Evolutionary conservation across 2,888 invertebrate species (phyloP), one percentile per base, ranked within the genome.

Genomic region (Diplolepis rosae): DNA sequence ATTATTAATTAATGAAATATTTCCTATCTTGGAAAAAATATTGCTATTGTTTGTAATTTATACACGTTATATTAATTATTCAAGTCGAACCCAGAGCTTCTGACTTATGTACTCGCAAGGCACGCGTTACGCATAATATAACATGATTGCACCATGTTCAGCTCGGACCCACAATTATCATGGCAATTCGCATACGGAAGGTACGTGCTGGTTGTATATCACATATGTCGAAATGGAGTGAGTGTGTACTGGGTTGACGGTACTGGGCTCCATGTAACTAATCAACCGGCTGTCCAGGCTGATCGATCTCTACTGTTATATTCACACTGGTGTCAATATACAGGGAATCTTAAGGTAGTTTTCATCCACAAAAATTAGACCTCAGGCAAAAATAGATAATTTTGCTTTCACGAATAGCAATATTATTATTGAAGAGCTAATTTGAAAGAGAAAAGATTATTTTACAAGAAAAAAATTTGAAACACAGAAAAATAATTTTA

Each of bases 111-210:
- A 61, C 39, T 39, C 54, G 32, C 32, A 32, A 42, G 72, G 75
- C 77, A 78, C 76, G 80, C 81, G 80, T 84, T 78, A 80, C 82
- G 83, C 83, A 85, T 85, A 84, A 85, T 85, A 77, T 80, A 83
- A 85, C 85, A 85, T 84, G 85, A 85, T 84, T 84, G 84, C 79
- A 69, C 68, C 82, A 78, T 85, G 85, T 84, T 83, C 78, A 45
- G 75, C 74, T 77, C 77, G 78, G 81, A 83, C 83, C 81, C 80
- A 79, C 77, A 81, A 84, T 85, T 83, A 84, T 78, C 79, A 75
- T 76, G 77, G 78, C 80, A 78, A 76, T 79, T 79, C 80, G 79
- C 78, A 72, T 74, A 75, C 78, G 78, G 22, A 24, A 32, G 39
- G 54, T 71, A 67, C 69, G 51, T 61, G 66, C 69, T 54, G 51